Percentiles rank a stretch among this genome's conserved stretches.
Conservation (phyloP, 2,113 vertebrate species). For the Aleadryas rufinucha region DNA sequence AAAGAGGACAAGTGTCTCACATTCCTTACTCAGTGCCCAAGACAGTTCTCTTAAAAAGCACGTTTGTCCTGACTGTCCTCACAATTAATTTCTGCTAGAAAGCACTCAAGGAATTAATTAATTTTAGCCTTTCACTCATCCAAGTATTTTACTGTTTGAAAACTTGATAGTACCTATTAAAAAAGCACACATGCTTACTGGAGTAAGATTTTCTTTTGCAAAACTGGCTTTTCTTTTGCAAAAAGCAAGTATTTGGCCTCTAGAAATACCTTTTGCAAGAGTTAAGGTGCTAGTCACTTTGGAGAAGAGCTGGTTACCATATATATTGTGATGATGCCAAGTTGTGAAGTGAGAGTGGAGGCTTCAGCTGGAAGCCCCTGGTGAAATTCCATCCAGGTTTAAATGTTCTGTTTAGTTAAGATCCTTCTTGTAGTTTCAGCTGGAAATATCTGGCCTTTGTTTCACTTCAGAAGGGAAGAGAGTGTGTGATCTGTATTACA, state of each 20-base stretch:
- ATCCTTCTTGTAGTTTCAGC: not conserved
- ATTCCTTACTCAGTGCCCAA: not conserved
- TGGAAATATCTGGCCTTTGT: conserved; percentile 1
- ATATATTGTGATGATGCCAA: not conserved
- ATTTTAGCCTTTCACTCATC: conserved; percentile 3
- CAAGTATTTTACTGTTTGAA: not conserved
- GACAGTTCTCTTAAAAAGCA: not conserved
- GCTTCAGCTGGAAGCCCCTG: not conserved
- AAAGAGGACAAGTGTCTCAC: not conserved
- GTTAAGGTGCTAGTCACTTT: not conserved
- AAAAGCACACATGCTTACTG: not conserved
- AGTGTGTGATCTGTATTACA: not conserved
- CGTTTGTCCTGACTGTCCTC: not conserved
- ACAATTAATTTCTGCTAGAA: conserved; percentile 32
- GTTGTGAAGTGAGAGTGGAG: accelerated
- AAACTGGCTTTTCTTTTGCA: not conserved
- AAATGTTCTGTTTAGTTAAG: not conserved
- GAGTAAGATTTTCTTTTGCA: not conserved
- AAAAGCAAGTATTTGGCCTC: not conserved
- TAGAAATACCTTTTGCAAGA: not conserved
- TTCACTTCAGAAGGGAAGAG: not conserved
- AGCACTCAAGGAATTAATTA: conserved; percentile 26
- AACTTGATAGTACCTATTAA: not conserved
- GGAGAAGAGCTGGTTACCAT: not conserved
- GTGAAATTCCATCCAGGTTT: not conserved